Base-by-base conservation (phyloP, 2,113 vertebrate species). In the Trichomycterus rosablanca region DNA sequence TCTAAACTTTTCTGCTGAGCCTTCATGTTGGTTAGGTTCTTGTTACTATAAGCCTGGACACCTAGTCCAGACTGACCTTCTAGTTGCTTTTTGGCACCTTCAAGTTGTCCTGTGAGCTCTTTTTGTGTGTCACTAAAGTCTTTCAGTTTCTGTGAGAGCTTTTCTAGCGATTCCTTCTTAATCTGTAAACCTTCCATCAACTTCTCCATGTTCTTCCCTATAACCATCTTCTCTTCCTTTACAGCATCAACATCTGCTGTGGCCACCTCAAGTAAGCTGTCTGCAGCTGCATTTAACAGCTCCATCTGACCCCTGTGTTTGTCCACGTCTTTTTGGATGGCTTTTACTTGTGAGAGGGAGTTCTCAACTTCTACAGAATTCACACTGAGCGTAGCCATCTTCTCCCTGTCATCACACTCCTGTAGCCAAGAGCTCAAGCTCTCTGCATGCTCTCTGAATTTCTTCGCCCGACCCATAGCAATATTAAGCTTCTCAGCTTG, bases 321-420 rank as follows among this genome's bases (percentile, higher is more conserved):
- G 78, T 98, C 93, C 26, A 94, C 80, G 55, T 97, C 93, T 66
- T 93, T 95, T 79, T 97, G 93, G 60, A 95, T 86, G 50, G 80
- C 84, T 68, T 88, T 93, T 34, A 95, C 76, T 65, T 89, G 86
- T 59, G 77, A 80, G 26, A 94, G 68, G 37, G 88, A 88, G 44
- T 80, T 84, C 32, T 98, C 91, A 2, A 89, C 79, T 30, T 87
- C 85, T 5, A 62, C 67, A 1, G 86, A 87, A 59, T 93, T 88
- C 46, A 88, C 71, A 1, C 80, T 75, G 51, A 93, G 78, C 71
- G 85, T 87, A 16, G 97, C 73, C 42, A 67, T 71, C 45, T 75
- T 74, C 14, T 86, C 54, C 15, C 76, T 87, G 10, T 68, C 85
- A 50, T 94, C 89, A 70, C 88, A 92, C 58, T 90, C 91, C 19